These are phyloP conservation scores for Caenorhabditis sp. DNA, from an alignment of 2,888 invertebrate species.

Conservation along the genomic window DNA sequence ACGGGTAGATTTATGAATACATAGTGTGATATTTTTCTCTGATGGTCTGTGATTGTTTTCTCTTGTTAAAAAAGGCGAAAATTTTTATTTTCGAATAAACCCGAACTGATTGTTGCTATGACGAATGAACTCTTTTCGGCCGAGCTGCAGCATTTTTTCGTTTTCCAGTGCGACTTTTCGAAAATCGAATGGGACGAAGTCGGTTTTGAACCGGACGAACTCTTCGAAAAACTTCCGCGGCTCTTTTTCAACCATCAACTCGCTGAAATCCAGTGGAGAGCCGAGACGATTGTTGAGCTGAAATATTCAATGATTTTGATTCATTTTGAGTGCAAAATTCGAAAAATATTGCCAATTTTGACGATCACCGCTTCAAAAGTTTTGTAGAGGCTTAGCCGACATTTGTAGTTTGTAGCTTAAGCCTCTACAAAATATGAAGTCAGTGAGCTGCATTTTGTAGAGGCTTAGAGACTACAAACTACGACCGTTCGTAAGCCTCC, in stretches of 20 bases:
- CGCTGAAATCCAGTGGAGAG: conserved; percentile 45
- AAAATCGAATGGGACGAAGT: conserved; percentile 40
- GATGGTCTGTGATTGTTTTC: too few species aligned
- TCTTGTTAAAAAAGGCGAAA: background rate
- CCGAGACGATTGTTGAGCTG: conserved; percentile 38
- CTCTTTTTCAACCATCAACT: conserved; percentile 39
- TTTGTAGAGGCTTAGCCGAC: too few species aligned
- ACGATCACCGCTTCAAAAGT: background rate
- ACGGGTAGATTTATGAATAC: background rate
- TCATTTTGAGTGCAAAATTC: background rate
- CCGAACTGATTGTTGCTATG: background rate
- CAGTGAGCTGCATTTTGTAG: too few species aligned
- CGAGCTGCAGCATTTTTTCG: conserved; percentile 21
- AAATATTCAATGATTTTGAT: conserved; percentile 12
- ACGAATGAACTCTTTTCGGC: conserved; percentile 39
- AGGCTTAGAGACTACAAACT: too few species aligned
- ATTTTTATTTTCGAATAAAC: conserved; percentile 12
- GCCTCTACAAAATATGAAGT: too few species aligned
- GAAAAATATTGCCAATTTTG: too few species aligned
- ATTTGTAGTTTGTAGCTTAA: too few species aligned
- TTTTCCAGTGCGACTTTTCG: conserved; percentile 42
- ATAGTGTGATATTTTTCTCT: background rate
- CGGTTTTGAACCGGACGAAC: conserved; percentile 31
- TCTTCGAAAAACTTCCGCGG: conserved; percentile 38
- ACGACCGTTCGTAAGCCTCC: too few species aligned